Evolutionary conservation across 1,140 invertebrate species (phyloP), one percentile per base, ranked within the genome.

Genomic region (Drosophila truncata): DNA sequence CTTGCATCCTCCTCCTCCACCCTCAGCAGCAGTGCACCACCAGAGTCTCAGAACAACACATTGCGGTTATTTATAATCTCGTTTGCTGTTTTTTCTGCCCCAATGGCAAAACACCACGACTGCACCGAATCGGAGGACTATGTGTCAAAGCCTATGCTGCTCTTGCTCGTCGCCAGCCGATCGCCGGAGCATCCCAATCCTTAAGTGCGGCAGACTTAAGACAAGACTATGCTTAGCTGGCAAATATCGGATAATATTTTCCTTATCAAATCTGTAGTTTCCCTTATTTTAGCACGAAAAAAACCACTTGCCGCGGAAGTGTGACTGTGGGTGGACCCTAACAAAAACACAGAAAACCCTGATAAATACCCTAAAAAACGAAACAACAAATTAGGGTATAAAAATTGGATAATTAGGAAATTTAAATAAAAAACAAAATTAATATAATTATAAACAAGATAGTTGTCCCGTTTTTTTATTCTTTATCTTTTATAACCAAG

Each of bases 61-160:
- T 70, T 25, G 23, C 44, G 64, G 29, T 80, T 87, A 80, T 90
- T 87, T 84, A 74, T 80, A 87, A 88, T 88, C 71, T 88, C 71
- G 76, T 88, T 83, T 88, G 62, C 52, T 82, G 62, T 65, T 79
- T 70, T 79, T 52, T 79, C 67, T 66, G 81, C 66, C 71, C 85
- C 85, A 90, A 81, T 90, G 75, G 84, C 78, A 85, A 90, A 85
- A 65, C 78, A 90, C 85, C 85, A 90, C 85, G 85, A 90, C 79
- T 82, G 83, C 81, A 90, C 70, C 63, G 65, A 47, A 44, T 49
- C 61, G 50, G 62, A 67, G 52, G 44, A 37, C 20, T 10, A 50
- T 42, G 64, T 33, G 46, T 59, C 54, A 47, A 20, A 44, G 60
- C 46, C 54, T 70, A 29, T 70, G 23, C 46, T 49, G 49, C 16